These are phyloP conservation scores for Bacillus rossius DNA, from an alignment of 1,140 invertebrate genomes.

Conservation along the genomic window DNA sequence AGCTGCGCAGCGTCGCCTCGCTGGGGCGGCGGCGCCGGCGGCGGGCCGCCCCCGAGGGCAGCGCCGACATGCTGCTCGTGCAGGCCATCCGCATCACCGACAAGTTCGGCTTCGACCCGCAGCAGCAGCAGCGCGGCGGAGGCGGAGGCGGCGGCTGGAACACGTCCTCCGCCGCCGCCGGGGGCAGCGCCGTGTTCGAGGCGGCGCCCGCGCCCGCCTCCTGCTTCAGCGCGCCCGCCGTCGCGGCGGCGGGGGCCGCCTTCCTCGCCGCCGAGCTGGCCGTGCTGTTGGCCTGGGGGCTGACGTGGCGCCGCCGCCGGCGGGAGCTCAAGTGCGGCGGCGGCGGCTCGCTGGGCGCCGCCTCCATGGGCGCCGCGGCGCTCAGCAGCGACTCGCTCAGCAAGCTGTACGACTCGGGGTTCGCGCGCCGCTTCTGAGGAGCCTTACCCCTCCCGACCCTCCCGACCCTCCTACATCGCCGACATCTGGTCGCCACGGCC, in stretches of 20 bases:
- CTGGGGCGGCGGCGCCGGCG: conserved; percentile 64
- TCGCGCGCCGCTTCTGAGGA: conserved; percentile 71
- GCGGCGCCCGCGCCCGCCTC: conserved; percentile 44
- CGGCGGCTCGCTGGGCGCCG: conserved; percentile 45
- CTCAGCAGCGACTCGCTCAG: conserved; percentile 67
- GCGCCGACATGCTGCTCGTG: conserved; percentile 80
- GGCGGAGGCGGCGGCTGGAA: too few relatives aligned
- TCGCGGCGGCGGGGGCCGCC: conserved; percentile 72
- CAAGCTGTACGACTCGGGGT: conserved; percentile 80
- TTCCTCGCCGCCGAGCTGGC: conserved; percentile 78
- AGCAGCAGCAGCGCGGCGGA: conserved; percentile 33
- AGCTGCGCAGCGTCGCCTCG: conserved; percentile 72
- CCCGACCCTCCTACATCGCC: too few relatives aligned
- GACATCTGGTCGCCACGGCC: too few relatives aligned
- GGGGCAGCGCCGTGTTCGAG: conserved; percentile 42
- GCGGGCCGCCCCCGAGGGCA: conserved; percentile 36
- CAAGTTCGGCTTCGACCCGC: conserved; percentile 76
- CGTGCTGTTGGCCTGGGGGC: conserved; percentile 76
- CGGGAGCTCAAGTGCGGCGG: conserved; percentile 50
- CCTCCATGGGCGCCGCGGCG: conserved; percentile 25
- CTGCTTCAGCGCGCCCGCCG: conserved; percentile 71
- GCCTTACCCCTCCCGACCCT: too few relatives aligned
- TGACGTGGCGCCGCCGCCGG: conserved; percentile 72
- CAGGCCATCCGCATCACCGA: conserved; percentile 90
- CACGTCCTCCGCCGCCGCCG: conserved; percentile 29